phyloP scores from a whole-genome alignment of 2,113 vertebrate genomes.

The Chaetops frenatus region DNA sequence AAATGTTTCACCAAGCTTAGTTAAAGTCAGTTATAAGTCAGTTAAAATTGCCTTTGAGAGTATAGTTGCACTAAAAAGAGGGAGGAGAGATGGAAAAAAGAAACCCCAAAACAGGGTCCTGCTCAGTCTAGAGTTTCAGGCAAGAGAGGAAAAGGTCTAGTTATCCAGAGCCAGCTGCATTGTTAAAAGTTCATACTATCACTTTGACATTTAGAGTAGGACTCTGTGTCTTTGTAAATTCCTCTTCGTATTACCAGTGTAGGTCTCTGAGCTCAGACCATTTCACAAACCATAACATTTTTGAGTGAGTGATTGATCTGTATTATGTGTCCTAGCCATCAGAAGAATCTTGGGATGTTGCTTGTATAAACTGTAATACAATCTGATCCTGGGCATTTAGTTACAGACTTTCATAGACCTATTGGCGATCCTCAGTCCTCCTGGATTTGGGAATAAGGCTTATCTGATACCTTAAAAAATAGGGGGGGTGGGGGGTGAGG shows the following conservation, averaged over 20 bases:
- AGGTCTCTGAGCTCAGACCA: slow-evolving; percentile 71
- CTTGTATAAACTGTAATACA: slow-evolving; percentile 96
- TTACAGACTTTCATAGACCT: slow-evolving; percentile 93
- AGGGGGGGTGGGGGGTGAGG: rapidly evolving
- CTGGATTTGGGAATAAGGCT: slow-evolving; percentile 92
- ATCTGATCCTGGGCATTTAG: slow-evolving; percentile 80
- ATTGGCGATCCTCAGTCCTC: slow-evolving; percentile 90
- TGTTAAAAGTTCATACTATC: slow-evolving; percentile 77
- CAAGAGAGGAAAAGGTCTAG: slow-evolving; percentile 57
- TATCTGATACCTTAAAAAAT: slow-evolving; percentile 90
- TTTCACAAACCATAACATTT: slow-evolving; percentile 84
- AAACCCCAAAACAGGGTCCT: slow-evolving; percentile 54
- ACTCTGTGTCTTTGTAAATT: slow-evolving; percentile 78
- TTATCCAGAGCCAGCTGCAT: slow-evolving; percentile 71
- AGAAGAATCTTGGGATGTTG: slow-evolving; percentile 90
- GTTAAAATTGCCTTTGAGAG: slow-evolving; percentile 52
- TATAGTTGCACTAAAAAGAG: slow-evolving; percentile 12
- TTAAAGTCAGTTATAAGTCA: slow-evolving; percentile 28
- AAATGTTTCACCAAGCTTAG: not conserved
- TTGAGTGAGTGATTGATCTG: slow-evolving; percentile 84
- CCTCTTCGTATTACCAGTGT: slow-evolving; percentile 72
- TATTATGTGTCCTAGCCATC: slow-evolving; percentile 90
- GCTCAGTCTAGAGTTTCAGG: slow-evolving; percentile 66
- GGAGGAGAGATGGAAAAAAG: slow-evolving; percentile 39
- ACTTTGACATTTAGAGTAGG: slow-evolving; percentile 75